Percentiles rank a stretch among this genome's conserved stretches.
Evolutionary conservation across 2,113 vertebrate genomes (phyloP).

Genomic region (Melanerpes formicivorus): DNA sequence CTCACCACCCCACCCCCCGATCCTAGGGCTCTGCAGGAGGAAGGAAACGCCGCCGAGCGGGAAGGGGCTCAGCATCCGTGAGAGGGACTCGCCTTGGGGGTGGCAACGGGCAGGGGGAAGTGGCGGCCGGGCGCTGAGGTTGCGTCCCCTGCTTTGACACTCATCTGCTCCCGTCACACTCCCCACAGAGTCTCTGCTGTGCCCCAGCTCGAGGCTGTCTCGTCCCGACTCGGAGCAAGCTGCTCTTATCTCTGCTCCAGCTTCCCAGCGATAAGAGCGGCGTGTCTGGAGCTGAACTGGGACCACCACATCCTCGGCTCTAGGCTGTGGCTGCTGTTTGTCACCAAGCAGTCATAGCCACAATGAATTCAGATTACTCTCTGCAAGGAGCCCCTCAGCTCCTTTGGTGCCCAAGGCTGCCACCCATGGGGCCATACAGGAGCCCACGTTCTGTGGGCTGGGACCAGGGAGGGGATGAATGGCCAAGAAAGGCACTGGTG

Average conservation of each 20-base stretch:
- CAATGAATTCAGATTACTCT: not conserved
- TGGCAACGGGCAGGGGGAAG: not conserved
- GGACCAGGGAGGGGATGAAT: not conserved
- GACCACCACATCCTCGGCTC: not conserved
- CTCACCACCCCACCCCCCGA: accelerated
- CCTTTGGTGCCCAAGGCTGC: not conserved
- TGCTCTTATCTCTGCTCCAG: conserved; percentile 36
- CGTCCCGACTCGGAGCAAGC: not conserved
- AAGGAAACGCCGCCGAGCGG: not conserved
- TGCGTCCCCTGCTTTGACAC: not conserved
- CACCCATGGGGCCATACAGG: not conserved
- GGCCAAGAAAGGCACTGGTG: not conserved
- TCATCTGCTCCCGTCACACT: not conserved
- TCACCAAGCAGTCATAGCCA: not conserved
- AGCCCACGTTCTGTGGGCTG: not conserved
- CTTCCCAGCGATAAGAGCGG: conserved; percentile 5
- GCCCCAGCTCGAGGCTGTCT: not conserved
- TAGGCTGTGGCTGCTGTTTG: not conserved
- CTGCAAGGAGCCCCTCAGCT: not conserved
- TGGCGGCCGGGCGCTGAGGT: accelerated
- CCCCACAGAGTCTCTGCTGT: not conserved
- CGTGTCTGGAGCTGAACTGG: not conserved
- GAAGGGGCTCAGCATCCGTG: not conserved
- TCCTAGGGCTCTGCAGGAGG: not conserved
- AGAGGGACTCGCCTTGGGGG: not conserved